These are phyloP conservation scores for Lordiphosa collinella DNA, from an alignment of 1,140 invertebrate genomes.

Conservation along the genomic window DNA sequence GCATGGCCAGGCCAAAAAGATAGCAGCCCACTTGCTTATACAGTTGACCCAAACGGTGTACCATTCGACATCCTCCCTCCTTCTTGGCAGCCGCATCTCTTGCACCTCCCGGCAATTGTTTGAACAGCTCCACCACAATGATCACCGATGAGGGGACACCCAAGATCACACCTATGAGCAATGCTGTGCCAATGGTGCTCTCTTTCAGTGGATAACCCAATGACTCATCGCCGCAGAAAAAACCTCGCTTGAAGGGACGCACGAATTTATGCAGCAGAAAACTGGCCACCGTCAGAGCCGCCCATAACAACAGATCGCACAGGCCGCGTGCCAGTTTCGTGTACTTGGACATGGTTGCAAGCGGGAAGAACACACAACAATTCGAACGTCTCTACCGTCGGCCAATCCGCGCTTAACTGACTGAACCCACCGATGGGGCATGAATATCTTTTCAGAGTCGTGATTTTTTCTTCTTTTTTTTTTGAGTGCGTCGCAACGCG, in stretches of 20 bases:
- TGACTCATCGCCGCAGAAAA: constrained; percentile 97
- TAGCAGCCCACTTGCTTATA: constrained; percentile 89
- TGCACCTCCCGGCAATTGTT: constrained; percentile 44
- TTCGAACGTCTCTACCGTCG: constrained; percentile 29
- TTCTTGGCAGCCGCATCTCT: constrained; percentile 27
- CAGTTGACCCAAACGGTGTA: constrained; percentile 83
- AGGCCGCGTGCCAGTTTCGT: constrained; percentile 55
- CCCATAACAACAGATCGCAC: constrained; percentile 64
- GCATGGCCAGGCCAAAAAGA: constrained; percentile 90
- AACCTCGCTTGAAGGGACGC: constrained; percentile 91
- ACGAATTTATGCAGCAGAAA: constrained; percentile 64
- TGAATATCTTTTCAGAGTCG: constrained; percentile 35
- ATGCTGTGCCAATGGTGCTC: constrained; percentile 83
- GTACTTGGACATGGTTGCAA: constrained; percentile 55
- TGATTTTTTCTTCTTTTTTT: constrained; percentile 54
- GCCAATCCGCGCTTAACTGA: constrained; percentile 67
- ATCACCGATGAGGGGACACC: constrained; percentile 55
- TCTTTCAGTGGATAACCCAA: constrained; percentile 89
- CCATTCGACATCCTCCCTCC: constrained; percentile 72
- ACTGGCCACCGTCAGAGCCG: constrained; percentile 35
- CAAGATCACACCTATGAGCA: constrained; percentile 36
- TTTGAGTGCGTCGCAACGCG: constrained; percentile 17
- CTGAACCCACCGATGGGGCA: constrained; percentile 40
- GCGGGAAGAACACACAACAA: neutral
- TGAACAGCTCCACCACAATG: constrained; percentile 64